These are phyloP conservation scores for Macaria notata DNA, from an alignment of 2,888 invertebrate species.

Conservation along the genomic window DNA sequence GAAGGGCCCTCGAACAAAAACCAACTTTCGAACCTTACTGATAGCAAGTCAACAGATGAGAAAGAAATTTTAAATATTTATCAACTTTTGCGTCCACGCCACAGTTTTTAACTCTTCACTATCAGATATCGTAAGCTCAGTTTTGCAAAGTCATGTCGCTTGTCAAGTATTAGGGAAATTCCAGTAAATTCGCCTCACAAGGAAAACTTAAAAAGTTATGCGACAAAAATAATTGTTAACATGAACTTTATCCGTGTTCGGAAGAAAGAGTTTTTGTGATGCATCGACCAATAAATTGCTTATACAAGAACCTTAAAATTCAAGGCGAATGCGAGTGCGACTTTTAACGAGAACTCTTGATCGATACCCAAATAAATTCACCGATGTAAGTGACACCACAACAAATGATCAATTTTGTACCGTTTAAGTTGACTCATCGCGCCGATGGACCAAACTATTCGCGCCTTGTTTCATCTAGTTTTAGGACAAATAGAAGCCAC, in stretches of 20 bases:
- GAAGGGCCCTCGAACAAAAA: constrained; percentile 66
- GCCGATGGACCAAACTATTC: neutral
- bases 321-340: constrained; percentile 47
- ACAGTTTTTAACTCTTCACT: too few species aligned
- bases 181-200: constrained; percentile 2
- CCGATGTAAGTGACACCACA: constrained; percentile 46
- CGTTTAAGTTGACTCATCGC: constrained; percentile 35
- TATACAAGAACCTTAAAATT: constrained; percentile 48
- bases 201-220: constrained; percentile 27
- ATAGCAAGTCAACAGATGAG: too few species aligned
- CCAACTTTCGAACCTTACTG: constrained; percentile 54
- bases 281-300: constrained; percentile 57
- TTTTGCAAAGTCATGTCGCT: too few species aligned
- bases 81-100: too few species aligned
- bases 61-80: too few species aligned
- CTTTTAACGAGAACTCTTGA: constrained; percentile 48
- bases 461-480: neutral
- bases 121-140: too few species aligned
- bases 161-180: too few species aligned
- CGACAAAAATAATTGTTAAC: constrained; percentile 39
- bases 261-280: constrained; percentile 49
- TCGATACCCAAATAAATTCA: constrained; percentile 58
- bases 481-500: too few species aligned
- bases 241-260: constrained; percentile 45
- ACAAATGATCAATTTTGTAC: constrained; percentile 48